Evolutionary conservation across 2,113 vertebrate species (phyloP).

Genomic region (Pandion haliaetus): DNA sequence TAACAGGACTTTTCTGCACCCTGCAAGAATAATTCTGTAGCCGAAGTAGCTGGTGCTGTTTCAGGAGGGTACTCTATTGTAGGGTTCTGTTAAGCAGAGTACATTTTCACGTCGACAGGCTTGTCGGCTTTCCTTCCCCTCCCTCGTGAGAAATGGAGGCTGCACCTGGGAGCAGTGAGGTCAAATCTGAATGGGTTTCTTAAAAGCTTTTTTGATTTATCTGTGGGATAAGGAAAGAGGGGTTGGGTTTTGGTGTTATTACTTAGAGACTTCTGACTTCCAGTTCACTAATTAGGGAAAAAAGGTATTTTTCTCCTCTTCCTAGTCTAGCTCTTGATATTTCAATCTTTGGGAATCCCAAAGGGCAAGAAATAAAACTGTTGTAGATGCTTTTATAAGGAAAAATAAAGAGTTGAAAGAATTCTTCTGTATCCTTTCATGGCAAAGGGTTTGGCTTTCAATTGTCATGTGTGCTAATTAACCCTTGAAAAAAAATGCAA

Average conservation of each 20-base stretch:
- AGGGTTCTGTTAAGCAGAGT: background rate
- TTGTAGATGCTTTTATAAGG: background rate
- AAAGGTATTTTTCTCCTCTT: background rate
- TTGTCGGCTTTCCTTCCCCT: background rate
- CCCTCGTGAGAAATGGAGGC: background rate
- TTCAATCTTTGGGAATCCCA: background rate
- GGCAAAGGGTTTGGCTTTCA: background rate
- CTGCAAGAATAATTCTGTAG: background rate
- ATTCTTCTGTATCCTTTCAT: background rate
- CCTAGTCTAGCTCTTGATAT: background rate
- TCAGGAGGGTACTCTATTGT: background rate
- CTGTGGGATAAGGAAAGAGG: too few relatives aligned
- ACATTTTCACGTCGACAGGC: fast-evolving
- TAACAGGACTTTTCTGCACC: background rate
- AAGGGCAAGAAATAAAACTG: background rate
- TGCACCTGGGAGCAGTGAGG: too few relatives aligned
- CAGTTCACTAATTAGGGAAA: background rate
- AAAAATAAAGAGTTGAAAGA: background rate
- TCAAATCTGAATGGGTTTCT: background rate
- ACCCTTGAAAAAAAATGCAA: background rate
- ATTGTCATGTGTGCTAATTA: background rate
- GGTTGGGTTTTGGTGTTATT: background rate
- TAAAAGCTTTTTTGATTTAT: background rate
- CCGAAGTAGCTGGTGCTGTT: background rate
- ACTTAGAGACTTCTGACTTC: background rate